Evolutionary conservation across 2,113 vertebrate species (phyloP), one percentile per base, ranked within the genome.

Genomic region (Istiophorus platypterus): DNA sequence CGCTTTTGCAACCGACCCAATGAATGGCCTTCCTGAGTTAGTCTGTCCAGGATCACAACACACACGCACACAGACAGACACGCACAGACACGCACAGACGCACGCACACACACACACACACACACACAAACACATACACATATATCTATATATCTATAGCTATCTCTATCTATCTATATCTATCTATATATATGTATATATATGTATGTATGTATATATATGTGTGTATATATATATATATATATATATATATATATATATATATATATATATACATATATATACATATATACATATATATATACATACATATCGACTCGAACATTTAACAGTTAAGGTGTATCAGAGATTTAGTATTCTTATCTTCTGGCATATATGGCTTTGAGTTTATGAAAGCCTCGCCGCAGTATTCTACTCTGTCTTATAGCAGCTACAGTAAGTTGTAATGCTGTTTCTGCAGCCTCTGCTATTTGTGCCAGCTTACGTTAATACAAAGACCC

Each of bases 11-110:
- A 29, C 51, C 42, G 58, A 80, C 7, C 39, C 51, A 73, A 42
- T 47, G 72, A 26, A 61, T 71, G 66, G 52, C 70, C 69, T 82
- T 72, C 47, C 74, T 41, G 42, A 29, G 12, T 75, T 58, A 64
- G 59, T 79, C 69, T 42, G 51, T 78, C 41, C 74, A 59, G 61
- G 56, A 71, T 68, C 73, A 72, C 77, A 52, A 66, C 70, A 29
- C 15, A 49, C 24, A 63, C 61, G 7, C 12, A 29, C 4, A 31
- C 26, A 18, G 14, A 58, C 37, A 39, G 6, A 10, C 37, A 10
- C 37, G 10, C 37, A n/a, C n/a, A n/a, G n/a, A n/a, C n/a, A 37
- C 34, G 7, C 34, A 37, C 34, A 37, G 5, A 37, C 34, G 8
- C 34, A 37, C 34, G 8, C 34, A 37, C 34, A 37, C 34, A 37